phyloP scores from a whole-genome alignment of 2,888 invertebrate genomes.

The Calameuta idolon region DNA sequence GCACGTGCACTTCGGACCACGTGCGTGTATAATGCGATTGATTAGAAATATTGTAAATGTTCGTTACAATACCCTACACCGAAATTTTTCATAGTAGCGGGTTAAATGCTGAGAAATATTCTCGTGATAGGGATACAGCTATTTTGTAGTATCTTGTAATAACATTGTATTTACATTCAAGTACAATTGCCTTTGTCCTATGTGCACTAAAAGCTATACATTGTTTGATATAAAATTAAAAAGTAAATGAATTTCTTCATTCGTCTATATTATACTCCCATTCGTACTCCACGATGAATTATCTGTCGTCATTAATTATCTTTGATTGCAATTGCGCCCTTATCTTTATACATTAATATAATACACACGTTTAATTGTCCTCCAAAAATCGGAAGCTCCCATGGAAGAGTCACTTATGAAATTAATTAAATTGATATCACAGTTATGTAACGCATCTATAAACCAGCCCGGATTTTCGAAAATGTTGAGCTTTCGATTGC shows the following conservation, averaged over 20 bases:
- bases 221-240: not conserved
- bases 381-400: not conserved
- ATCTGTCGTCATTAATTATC: not conserved
- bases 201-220: not conserved
- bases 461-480: not conserved
- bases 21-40: not conserved
- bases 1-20: not conserved
- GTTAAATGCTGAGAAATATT: not conserved
- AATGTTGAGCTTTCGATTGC: not conserved
- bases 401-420: not conserved
- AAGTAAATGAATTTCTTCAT: not conserved
- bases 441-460: not conserved
- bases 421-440: constrained; percentile 4
- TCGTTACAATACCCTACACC: not conserved
- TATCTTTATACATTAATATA: not conserved
- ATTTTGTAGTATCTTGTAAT: not conserved
- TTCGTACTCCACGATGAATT: not conserved
- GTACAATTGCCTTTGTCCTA: not conserved
- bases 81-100: not conserved
- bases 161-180: not conserved
- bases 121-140: not conserved
- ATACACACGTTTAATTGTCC: not conserved
- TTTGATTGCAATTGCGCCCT: not conserved
- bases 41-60: not conserved
- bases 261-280: not conserved